Conservation (phyloP, 2,113 vertebrate genomes). For the Hyla sarda region DNA sequence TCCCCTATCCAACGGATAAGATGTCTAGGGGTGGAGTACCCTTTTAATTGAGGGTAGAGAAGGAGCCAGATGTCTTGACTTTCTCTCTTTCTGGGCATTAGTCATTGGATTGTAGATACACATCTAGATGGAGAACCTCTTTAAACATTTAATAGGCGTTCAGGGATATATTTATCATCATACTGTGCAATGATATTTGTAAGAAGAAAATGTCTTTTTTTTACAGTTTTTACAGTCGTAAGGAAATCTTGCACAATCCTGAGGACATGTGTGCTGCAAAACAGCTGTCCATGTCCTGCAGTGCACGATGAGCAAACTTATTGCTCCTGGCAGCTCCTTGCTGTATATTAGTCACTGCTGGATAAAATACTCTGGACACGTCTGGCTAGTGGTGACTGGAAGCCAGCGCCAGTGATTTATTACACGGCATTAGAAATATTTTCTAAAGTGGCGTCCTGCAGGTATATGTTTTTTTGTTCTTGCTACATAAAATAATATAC, state of each 20-base stretch:
- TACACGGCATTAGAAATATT: conserved; percentile 9
- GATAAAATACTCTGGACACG: conserved; percentile 14
- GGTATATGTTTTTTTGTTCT: conserved; percentile 18
- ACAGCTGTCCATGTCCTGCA: conserved; percentile 25
- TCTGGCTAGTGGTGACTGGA: conserved; percentile 35
- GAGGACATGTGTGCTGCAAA: conserved; percentile 28
- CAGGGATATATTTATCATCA: neutral
- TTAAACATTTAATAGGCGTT: neutral
- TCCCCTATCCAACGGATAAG: too few species aligned
- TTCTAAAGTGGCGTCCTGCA: conserved; percentile 21
- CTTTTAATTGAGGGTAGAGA: too few species aligned
- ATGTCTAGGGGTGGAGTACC: too few species aligned
- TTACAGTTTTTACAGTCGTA: neutral
- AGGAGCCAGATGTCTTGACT: neutral
- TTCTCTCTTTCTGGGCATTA: too few species aligned
- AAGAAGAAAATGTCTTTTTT: neutral
- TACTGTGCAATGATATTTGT: neutral
- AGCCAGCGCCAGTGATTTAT: conserved; percentile 43
- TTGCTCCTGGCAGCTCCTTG: conserved; percentile 30
- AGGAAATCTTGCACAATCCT: conserved; percentile 20
- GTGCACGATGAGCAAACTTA: conserved; percentile 17
- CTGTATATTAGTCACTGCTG: conserved; percentile 29
- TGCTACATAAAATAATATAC: conserved; percentile 7
- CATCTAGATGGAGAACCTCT: neutral
- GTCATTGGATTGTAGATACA: neutral